These are phyloP conservation scores for Sceloporus tristichus DNA, from an alignment of 2,113 vertebrate species.

Conservation along the genomic window DNA sequence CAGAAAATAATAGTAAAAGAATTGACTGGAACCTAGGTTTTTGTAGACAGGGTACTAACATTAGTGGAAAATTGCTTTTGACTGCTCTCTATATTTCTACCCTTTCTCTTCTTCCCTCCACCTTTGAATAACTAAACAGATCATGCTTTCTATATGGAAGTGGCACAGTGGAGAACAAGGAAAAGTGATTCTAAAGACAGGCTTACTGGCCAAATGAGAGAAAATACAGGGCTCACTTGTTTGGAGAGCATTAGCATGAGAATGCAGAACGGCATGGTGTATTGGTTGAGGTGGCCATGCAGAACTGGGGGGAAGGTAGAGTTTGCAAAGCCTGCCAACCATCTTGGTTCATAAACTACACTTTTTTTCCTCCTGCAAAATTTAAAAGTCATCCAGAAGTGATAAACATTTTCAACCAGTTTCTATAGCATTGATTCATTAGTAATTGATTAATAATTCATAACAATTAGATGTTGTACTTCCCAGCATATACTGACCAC, in stretches of 20 bases:
- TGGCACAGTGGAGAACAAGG: slow-evolving; percentile 59
- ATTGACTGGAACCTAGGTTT: neutral
- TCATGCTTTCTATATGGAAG: slow-evolving; percentile 51
- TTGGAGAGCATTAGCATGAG: slow-evolving; percentile 72
- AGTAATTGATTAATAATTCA: neutral
- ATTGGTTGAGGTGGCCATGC: slow-evolving; percentile 55
- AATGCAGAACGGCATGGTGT: slow-evolving; percentile 56
- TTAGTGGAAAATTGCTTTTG: neutral
- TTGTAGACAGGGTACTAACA: neutral
- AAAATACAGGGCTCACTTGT: slow-evolving; percentile 63
- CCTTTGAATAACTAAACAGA: slow-evolving; percentile 50
- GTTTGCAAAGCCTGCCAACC: slow-evolving; percentile 53
- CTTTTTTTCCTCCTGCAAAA: slow-evolving; percentile 39
- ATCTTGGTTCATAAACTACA: slow-evolving; percentile 55
- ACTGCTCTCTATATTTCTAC: neutral
- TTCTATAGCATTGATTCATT: slow-evolving; percentile 42
- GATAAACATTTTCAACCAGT: slow-evolving; percentile 30
- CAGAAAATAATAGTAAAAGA: neutral
- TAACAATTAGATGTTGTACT: too few relatives aligned
- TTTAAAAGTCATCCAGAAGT: slow-evolving; percentile 40
- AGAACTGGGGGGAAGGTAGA: slow-evolving; percentile 47
- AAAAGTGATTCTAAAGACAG: slow-evolving; percentile 56
- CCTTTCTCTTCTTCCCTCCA: neutral
- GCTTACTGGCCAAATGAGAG: slow-evolving; percentile 60
- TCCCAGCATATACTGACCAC: neutral